Conservation (phyloP, 2,113 vertebrate genomes). For the Candoia aspera region DNA sequence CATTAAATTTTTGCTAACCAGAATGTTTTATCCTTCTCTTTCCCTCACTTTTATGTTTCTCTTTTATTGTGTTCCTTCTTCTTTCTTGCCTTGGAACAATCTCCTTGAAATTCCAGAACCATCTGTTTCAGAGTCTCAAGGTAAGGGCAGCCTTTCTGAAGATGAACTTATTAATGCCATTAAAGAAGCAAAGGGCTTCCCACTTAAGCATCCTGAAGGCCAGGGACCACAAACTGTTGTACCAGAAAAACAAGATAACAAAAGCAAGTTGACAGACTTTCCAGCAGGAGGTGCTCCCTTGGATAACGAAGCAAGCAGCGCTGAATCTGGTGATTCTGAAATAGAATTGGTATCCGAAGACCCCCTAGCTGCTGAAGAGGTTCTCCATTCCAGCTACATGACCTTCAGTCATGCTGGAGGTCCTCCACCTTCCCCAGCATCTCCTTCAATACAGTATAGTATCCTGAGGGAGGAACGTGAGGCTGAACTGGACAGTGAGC, state of each 20-base stretch:
- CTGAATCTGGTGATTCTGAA: conserved; percentile 94
- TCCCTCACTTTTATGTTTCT: rapidly evolving
- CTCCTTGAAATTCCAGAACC: conserved; percentile 67
- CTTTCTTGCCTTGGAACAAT: conserved; percentile 20
- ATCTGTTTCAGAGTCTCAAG: conserved; percentile 76
- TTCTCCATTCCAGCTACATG: conserved; percentile 79
- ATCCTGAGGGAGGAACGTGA: conserved; percentile 95
- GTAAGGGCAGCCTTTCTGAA: conserved; percentile 76
- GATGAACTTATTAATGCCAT: conserved; percentile 76
- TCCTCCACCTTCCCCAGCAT: conserved; percentile 81
- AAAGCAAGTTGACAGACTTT: conserved; percentile 51
- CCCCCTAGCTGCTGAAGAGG: conserved; percentile 76
- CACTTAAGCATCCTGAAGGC: conserved; percentile 64
- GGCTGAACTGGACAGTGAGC: conserved; percentile 96
- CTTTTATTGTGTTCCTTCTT: background rate
- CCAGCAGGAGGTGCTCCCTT: conserved; percentile 44
- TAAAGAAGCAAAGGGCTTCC: conserved; percentile 74
- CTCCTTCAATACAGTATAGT: conserved; percentile 88
- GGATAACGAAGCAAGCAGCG: conserved; percentile 87
- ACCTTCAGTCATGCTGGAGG: conserved; percentile 82
- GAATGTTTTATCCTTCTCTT: conserved; percentile 33
- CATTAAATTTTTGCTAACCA: conserved; percentile 25
- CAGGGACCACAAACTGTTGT: conserved; percentile 30
- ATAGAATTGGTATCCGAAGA: conserved; percentile 95
- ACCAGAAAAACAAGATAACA: conserved; percentile 43